phyloP scores from a whole-genome alignment of 2,888 invertebrate species.

The Chalcosyrphus nemorum region DNA sequence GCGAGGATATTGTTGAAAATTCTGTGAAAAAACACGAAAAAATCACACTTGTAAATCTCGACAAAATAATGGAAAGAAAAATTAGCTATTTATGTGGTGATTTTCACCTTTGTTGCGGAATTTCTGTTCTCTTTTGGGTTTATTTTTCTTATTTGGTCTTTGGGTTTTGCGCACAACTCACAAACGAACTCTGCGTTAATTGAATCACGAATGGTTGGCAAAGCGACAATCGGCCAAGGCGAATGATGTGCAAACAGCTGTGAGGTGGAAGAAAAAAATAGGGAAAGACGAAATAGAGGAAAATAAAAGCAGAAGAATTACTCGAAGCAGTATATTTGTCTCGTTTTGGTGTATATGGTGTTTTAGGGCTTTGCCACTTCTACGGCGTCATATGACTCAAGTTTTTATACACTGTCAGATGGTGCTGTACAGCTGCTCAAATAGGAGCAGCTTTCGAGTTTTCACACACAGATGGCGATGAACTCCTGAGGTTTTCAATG shows the following conservation, averaged over 20 bases:
- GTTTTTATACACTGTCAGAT: neutral
- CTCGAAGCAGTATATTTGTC: neutral
- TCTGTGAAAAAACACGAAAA: conserved; percentile 24
- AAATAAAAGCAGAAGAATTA: neutral
- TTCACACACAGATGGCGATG: neutral
- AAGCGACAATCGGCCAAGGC: neutral
- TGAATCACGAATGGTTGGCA: conserved; percentile 32
- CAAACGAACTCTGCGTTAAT: conserved; percentile 11
- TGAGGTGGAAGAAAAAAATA: neutral
- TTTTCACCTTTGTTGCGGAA: conserved; percentile 58
- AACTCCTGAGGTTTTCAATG: no score
- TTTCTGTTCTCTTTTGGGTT: conserved; percentile 31
- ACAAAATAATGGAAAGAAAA: neutral
- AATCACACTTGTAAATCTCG: neutral
- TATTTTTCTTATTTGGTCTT: neutral
- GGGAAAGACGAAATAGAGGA: neutral
- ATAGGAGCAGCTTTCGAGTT: neutral
- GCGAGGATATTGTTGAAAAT: neutral
- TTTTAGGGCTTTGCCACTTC: neutral
- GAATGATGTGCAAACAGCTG: conserved; percentile 18
- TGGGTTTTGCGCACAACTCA: conserved; percentile 45
- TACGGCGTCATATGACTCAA: neutral
- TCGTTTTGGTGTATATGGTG: neutral
- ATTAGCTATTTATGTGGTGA: neutral
- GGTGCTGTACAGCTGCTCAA: neutral